These are phyloP conservation scores for Aurelia coerulea DNA, from an alignment of 30 jellyfish, hydroid and myxozoan species.

Conservation along the genomic window DNA sequence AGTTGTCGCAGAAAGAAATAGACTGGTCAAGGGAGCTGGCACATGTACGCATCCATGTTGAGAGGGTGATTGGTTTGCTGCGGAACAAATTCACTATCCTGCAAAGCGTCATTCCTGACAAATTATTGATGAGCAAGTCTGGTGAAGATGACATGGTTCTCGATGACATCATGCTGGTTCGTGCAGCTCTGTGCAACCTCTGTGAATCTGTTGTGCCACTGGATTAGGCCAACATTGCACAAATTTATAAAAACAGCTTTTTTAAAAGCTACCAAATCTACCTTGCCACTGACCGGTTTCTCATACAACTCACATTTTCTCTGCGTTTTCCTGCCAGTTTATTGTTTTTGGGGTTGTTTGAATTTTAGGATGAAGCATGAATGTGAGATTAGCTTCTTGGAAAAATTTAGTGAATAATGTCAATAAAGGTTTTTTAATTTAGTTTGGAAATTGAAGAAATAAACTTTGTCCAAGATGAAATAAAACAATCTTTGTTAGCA, in stretches of 20 bases:
- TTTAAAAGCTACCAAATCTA: neutral
- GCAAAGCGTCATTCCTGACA: constrained; percentile 37
- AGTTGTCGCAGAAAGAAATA: constrained; percentile 29
- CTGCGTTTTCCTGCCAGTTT: too few relatives aligned
- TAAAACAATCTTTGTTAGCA: too few relatives aligned
- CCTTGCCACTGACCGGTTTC: neutral
- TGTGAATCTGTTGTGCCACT: constrained; percentile 45
- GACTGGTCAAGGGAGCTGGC: constrained; percentile 39
- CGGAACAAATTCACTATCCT: constrained; percentile 54
- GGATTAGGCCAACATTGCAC: constrained; percentile 3
- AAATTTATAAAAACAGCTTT: neutral
- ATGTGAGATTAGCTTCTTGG: too few relatives aligned
- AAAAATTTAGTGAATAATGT: too few relatives aligned
- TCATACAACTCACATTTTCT: too few relatives aligned
- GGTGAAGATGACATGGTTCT: constrained; percentile 12
- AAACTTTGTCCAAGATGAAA: too few relatives aligned
- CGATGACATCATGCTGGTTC: neutral
- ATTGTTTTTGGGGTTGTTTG: too few relatives aligned
- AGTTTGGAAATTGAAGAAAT: too few relatives aligned
- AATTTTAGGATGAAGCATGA: too few relatives aligned
- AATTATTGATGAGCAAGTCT: constrained; percentile 2
- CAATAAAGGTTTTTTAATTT: too few relatives aligned
- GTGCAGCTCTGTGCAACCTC: constrained; percentile 20
- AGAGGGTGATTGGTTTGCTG: constrained; percentile 53
- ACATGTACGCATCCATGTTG: constrained; percentile 55